phyloP scores from a whole-genome alignment of 2,888 invertebrate species.

The Platycnemis pennipes region DNA sequence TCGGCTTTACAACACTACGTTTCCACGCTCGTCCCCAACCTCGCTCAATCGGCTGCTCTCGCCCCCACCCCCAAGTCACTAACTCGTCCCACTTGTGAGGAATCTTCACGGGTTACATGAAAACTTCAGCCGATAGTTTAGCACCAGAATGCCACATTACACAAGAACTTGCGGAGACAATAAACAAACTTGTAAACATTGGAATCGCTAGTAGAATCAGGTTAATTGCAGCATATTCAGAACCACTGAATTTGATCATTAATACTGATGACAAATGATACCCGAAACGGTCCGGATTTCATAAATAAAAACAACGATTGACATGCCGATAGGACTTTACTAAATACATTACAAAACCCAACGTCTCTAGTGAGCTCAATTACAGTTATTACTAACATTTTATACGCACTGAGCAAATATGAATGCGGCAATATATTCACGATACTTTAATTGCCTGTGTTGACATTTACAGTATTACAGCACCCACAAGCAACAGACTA shows the following conservation, averaged over 20 bases:
- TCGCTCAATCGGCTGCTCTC: constrained; percentile 57
- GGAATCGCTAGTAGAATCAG: background rate
- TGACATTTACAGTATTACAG: background rate
- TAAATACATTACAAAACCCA: background rate
- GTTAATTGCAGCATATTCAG: background rate
- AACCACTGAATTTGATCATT: background rate
- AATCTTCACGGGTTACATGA: constrained; percentile 59
- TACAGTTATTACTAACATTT: background rate
- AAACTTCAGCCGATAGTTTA: constrained; percentile 40
- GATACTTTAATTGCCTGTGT: background rate
- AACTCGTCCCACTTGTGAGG: constrained; percentile 65
- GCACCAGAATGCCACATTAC: background rate
- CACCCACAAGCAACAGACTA: background rate
- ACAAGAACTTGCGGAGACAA: background rate
- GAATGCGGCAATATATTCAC: background rate
- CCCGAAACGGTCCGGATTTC: background rate
- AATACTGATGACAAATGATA: background rate
- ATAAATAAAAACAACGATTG: background rate
- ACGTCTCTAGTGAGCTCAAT: background rate
- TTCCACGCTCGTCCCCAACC: constrained; percentile 40
- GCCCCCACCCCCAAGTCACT: constrained; percentile 15
- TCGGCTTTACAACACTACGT: constrained; percentile 49
- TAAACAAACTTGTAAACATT: background rate
- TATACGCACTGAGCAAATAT: background rate
- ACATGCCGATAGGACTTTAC: background rate